Base-by-base conservation (phyloP, 2,888 invertebrate species). In the Perizoma affinitatum region DNA sequence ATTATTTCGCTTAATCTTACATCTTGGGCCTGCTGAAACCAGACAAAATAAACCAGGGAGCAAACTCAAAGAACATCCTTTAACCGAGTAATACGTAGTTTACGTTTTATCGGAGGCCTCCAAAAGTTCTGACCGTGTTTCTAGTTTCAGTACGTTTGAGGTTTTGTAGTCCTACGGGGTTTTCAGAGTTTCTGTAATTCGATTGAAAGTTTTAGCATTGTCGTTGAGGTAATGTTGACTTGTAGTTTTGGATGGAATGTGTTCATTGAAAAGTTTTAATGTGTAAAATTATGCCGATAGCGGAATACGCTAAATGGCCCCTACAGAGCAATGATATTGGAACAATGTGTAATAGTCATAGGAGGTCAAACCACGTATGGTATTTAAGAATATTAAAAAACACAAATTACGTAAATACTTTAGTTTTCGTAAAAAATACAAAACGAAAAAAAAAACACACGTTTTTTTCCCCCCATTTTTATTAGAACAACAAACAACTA, bases 41-140 rank as follows among this genome's bases (percentile, higher is more conserved):
- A 69, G 71, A 68, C 41, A 71, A 72, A 76, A 73, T 73, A 70
- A 66, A 67, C 46, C 61, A 22, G 75, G 65, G 65, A 46, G 65
- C 64, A 48, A 46, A 59, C 69, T 69, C 68, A 69, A 67, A 69
- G 61, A 66, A 73, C 67, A 66, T 58, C 60, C 67, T 75, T 69
- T 70, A 69, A 75, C 66, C 70, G 59, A 67, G 69, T 72, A 68
- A 75, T 75, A 73, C 67, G 68, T 69, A 70, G 66, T 58, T 62
- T 68, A 58, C 67, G 57, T 78, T 76, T 75, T 76, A 75, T 74
- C 71, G 63, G 55, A 59, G 58, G 51, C 58, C 52, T 53, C 53
- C 9, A 64, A 71, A 71, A 72, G 70, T 73, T 73, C 62, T 45
- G 50, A 51, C 47, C 56, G 53, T 51, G 49, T 67, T 65, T 65